phyloP scores from a whole-genome alignment of 2,113 vertebrate genomes.

The Otolemur garnettii region DNA sequence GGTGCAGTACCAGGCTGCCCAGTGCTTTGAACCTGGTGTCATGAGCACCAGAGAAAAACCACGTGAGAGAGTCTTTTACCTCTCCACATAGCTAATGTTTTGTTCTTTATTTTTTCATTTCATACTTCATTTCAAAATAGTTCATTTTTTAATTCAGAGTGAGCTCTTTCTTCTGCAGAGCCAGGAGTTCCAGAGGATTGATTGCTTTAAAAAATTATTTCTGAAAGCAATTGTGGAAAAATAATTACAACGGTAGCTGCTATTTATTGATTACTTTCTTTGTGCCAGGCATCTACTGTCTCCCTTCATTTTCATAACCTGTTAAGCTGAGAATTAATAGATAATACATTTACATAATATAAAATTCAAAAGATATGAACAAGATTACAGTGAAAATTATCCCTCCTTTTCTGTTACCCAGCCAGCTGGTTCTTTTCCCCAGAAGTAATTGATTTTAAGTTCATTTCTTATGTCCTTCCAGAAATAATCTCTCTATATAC shows the following conservation, averaged over 20 bases:
- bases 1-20: background rate
- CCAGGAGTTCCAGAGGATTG: background rate
- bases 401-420: background rate
- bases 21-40: background rate
- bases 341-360: background rate
- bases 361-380: slow-evolving; percentile 9
- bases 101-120: background rate
- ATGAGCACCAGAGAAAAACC: background rate
- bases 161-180: background rate
- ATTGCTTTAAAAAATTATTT: background rate
- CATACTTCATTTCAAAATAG: background rate
- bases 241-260: background rate
- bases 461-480: background rate
- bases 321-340: slow-evolving; percentile 49
- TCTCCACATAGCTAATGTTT: background rate
- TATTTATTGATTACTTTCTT: background rate
- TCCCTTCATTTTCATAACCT: slow-evolving; percentile 26
- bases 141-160: slow-evolving; percentile 31
- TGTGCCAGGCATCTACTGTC: background rate
- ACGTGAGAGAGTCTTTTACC: background rate
- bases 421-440: background rate
- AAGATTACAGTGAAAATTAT: background rate
- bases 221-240: slow-evolving; percentile 18
- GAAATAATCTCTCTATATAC: background rate
- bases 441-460: background rate